Evolutionary conservation across 2,113 vertebrate species (phyloP), one percentile per base, ranked within the genome.

Genomic region (Ammodramus savannarum): DNA sequence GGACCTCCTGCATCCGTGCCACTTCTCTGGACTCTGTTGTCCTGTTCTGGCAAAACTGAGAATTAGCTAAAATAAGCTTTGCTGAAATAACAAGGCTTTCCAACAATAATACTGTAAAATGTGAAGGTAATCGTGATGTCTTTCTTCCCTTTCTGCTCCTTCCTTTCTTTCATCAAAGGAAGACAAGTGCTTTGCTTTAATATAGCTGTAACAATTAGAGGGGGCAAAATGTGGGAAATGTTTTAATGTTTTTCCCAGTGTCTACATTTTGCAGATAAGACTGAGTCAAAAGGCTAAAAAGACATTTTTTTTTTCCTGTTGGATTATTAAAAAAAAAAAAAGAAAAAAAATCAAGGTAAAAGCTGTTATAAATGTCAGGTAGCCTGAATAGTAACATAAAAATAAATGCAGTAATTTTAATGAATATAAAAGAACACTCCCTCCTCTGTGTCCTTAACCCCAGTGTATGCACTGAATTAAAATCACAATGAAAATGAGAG

Each of bases 41-140:
- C 63, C 87, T 96, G 44, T 74, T 71, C 54, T 77, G 51, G 18
- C 16, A 89, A 95, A 96, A 92, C 43, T 29, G 75, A 87, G 39
- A 54, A 38, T 94, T 91, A 85, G 46, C 69, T 90, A 54, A 96
- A 85, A 95, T 68, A 51, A 87, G 13, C 61, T 79, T 84, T 89
- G 41, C 73, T 89, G 85, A 96, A 94, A 93, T 94, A 87, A 79
- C 55, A 95, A 85, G 51, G 71, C 43, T 94, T 94, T 96, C 63
- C 59, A 74, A 93, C 4, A 3, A 51, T 51, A 51, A 75, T 31
- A 16, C 25, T 38, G 58, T 52, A 36, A 62, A 77, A 78, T 58
- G 49, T 69, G 31, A 89, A 75, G 31, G 46, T 44, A 92, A 89
- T 79, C 8, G 39, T 77, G 48, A 46, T 62, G 67, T 27, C 62